Percentiles rank a stretch among this genome's conserved stretches.
These are phyloP conservation scores for Candoia aspera DNA, from an alignment of 2,113 vertebrate genomes.

Conservation along the genomic window DNA sequence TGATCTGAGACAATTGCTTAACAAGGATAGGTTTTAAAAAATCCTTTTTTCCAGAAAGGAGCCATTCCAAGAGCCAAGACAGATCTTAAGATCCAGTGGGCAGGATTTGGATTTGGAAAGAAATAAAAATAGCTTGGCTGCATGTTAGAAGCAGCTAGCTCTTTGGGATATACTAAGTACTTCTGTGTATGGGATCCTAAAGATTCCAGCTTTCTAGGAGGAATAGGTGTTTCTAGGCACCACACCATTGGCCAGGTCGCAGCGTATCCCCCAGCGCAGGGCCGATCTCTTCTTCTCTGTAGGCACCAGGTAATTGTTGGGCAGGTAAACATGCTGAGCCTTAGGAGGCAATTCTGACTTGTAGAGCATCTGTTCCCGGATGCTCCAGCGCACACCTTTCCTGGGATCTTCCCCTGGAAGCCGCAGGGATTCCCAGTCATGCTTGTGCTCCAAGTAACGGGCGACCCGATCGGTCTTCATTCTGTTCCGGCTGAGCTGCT, in stretches of 20 bases:
- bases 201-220: not conserved
- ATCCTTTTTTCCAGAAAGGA: not conserved
- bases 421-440: conserved; percentile 67
- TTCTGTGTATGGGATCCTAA: not conserved
- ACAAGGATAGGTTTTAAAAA: not conserved
- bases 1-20: not conserved
- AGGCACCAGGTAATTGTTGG: conserved; percentile 85
- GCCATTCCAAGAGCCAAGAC: not conserved
- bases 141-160: not conserved
- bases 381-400: conserved; percentile 63
- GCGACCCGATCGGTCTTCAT: conserved; percentile 69
- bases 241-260: conserved; percentile 79
- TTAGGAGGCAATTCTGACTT: conserved; percentile 44
- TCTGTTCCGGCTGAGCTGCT: conserved; percentile 52
- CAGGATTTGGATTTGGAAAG: not conserved
- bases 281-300: conserved; percentile 86
- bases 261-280: conserved; percentile 85
- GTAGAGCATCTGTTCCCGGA: conserved; percentile 67
- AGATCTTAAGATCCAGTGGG: not conserved
- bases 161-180: not conserved
- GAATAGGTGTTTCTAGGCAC: conserved; percentile 68
- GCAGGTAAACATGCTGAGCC: conserved; percentile 67
- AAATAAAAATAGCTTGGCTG: not conserved
- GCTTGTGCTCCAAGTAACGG: conserved; percentile 68
- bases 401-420: conserved; percentile 67